Evolutionary conservation across 2,888 invertebrate species (phyloP).

Genomic region (Temnothorax ravouxi): DNA sequence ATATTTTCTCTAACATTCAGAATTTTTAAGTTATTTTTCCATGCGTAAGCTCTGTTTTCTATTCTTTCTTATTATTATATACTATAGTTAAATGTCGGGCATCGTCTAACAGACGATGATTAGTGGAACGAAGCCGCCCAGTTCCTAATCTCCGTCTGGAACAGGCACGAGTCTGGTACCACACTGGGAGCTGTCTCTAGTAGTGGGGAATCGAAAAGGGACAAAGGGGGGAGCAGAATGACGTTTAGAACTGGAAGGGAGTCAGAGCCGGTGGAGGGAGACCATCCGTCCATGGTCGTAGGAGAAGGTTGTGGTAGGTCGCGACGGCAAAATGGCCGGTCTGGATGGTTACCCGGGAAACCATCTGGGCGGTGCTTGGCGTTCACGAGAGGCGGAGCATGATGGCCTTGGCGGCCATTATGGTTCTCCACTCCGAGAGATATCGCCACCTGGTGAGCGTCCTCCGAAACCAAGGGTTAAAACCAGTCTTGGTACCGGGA

Average conservation of each 20-base stretch:
- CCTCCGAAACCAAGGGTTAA: slow-evolving; percentile 34
- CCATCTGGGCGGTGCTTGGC: slow-evolving; percentile 70
- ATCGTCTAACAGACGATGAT: slow-evolving; percentile 27
- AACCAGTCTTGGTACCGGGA: slow-evolving; percentile 33
- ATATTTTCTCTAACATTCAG: neutral
- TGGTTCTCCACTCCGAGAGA: slow-evolving; percentile 77
- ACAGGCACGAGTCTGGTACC: slow-evolving; percentile 35
- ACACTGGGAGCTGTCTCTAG: slow-evolving; percentile 18
- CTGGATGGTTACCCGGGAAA: slow-evolving; percentile 79
- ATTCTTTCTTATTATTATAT: neutral
- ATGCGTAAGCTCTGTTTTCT: neutral
- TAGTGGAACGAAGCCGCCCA: slow-evolving; percentile 48
- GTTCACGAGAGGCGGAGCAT: slow-evolving; percentile 79
- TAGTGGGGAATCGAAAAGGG: slow-evolving; percentile 33
- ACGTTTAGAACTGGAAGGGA: slow-evolving; percentile 24
- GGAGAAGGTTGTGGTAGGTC: slow-evolving; percentile 83
- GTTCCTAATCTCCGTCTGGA: slow-evolving; percentile 53
- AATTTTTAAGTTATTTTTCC: neutral
- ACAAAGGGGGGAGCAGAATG: neutral
- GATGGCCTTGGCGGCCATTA: slow-evolving; percentile 80
- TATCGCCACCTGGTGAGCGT: slow-evolving; percentile 79
- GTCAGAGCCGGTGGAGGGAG: slow-evolving; percentile 34
- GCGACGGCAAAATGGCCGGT: slow-evolving; percentile 82
- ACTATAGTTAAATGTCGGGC: neutral
- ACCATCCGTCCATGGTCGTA: slow-evolving; percentile 58